phyloP scores from a whole-genome alignment of 2,113 vertebrate genomes.

The Hippocampus mohnikei region DNA sequence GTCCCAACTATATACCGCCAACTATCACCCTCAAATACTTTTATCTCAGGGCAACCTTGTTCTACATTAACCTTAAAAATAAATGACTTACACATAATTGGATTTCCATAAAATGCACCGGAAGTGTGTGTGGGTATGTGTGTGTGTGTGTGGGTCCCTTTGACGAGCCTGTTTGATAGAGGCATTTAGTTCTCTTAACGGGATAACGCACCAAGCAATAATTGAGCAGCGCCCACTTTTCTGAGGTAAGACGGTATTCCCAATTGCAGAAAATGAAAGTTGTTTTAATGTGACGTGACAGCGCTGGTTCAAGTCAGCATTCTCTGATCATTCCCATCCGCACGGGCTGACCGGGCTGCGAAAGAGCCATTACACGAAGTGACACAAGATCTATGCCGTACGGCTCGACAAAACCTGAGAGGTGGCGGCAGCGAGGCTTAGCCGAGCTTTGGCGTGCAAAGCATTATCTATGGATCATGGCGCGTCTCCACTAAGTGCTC shows the following conservation, averaged over 20 bases:
- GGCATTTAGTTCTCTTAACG: not conserved
- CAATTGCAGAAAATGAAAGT: not conserved
- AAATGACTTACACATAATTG: no score
- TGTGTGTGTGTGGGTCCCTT: no score
- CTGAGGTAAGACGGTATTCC: not conserved
- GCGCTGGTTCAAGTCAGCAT: not conserved
- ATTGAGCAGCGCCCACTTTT: not conserved
- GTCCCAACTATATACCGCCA: no score
- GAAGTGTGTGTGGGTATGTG: no score
- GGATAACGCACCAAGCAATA: not conserved
- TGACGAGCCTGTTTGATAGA: not conserved
- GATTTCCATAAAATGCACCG: no score
- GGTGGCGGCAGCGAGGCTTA: conserved; percentile 29
- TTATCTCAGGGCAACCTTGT: no score
- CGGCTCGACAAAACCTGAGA: conserved; percentile 37
- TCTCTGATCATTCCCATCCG: not conserved
- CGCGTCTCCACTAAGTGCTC: conserved; percentile 65
- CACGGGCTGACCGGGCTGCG: conserved; percentile 19
- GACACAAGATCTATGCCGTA: conserved; percentile 26
- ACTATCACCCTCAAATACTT: no score
- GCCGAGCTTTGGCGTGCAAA: conserved; percentile 45
- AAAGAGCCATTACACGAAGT: conserved; percentile 10
- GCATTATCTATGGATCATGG: conserved; percentile 70
- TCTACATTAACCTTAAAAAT: no score
- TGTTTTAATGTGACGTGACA: not conserved